Conservation (phyloP, 2,797 vertebrate genomes). For the Lagorchestes hirsutus region DNA sequence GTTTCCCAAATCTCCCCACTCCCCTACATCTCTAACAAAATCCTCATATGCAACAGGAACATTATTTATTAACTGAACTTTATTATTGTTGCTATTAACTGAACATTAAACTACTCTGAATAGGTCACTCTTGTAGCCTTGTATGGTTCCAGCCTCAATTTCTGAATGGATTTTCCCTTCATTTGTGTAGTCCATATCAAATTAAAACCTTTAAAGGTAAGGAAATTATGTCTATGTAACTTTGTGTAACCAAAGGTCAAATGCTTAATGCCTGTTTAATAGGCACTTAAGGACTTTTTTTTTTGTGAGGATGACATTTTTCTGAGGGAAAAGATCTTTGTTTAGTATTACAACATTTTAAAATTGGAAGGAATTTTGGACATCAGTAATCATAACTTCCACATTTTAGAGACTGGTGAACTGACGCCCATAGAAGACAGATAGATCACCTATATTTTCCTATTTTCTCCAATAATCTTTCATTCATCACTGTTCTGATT, state of each 20-base stretch:
- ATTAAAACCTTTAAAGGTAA: constrained; percentile 8
- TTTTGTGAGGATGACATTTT: background rate
- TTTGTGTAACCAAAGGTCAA: background rate
- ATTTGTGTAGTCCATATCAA: background rate
- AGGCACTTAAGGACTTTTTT: background rate
- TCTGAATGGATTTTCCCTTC: background rate
- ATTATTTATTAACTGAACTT: constrained; percentile 52
- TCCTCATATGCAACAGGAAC: constrained; percentile 22
- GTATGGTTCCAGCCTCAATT: background rate
- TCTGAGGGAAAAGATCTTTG: background rate
- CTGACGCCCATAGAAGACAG: background rate
- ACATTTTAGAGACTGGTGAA: background rate
- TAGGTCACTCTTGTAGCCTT: constrained; percentile 14
- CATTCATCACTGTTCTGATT: background rate
- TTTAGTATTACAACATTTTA: background rate
- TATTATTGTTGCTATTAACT: constrained; percentile 7
- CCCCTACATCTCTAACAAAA: constrained; percentile 25
- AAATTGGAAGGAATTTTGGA: background rate
- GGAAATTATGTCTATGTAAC: constrained; percentile 22
- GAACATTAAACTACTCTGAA: constrained; percentile 32
- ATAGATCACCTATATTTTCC: background rate
- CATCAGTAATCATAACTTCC: background rate
- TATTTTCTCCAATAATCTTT: background rate
- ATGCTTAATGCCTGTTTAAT: background rate
- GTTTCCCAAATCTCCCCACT: background rate